Evolutionary conservation across 2,888 invertebrate species (phyloP).

Genomic region (Orthosia incerta): DNA sequence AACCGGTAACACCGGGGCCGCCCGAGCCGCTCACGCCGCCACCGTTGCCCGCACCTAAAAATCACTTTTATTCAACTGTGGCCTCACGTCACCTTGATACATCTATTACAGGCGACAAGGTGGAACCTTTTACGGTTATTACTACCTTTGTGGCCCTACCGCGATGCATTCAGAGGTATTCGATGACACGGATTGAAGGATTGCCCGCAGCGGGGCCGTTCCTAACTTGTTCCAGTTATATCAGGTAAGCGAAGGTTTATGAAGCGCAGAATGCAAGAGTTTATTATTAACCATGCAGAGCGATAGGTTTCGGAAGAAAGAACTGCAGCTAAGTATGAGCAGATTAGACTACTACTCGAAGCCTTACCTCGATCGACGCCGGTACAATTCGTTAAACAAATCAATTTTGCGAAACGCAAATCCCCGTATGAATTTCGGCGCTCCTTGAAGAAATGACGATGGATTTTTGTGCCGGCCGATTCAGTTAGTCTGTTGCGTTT

Average conservation of each 20-base stretch:
- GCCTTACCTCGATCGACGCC: slow-evolving; percentile 55
- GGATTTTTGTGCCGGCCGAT: slow-evolving; percentile 6
- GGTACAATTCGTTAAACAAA: neutral
- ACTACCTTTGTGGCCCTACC: slow-evolving; percentile 52
- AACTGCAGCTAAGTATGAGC: slow-evolving; percentile 46
- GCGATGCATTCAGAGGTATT: slow-evolving; percentile 20
- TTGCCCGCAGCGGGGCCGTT: slow-evolving; percentile 28
- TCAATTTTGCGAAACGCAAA: slow-evolving; percentile 23
- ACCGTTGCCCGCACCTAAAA: slow-evolving; percentile 75
- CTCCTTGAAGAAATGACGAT: slow-evolving; percentile 8
- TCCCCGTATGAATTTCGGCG: neutral
- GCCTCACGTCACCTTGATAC: slow-evolving; percentile 13
- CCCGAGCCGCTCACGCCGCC: slow-evolving; percentile 67
- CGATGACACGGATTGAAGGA: slow-evolving; percentile 9
- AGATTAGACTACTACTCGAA: slow-evolving; percentile 37
- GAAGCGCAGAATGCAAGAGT: slow-evolving; percentile 74
- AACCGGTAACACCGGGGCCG: slow-evolving; percentile 56
- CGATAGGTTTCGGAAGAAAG: slow-evolving; percentile 70
- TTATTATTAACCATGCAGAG: slow-evolving; percentile 75
- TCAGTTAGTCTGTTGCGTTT: slow-evolving; percentile 6
- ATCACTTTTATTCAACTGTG: slow-evolving; percentile 27
- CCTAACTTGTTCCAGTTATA: slow-evolving; percentile 63
- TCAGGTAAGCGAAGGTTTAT: slow-evolving; percentile 64
- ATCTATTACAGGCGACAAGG: slow-evolving; percentile 13
- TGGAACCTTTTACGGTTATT: slow-evolving; percentile 11